Conservation (phyloP, 2,113 vertebrate species). For the Sinocyclocheilus anshuiensis region DNA sequence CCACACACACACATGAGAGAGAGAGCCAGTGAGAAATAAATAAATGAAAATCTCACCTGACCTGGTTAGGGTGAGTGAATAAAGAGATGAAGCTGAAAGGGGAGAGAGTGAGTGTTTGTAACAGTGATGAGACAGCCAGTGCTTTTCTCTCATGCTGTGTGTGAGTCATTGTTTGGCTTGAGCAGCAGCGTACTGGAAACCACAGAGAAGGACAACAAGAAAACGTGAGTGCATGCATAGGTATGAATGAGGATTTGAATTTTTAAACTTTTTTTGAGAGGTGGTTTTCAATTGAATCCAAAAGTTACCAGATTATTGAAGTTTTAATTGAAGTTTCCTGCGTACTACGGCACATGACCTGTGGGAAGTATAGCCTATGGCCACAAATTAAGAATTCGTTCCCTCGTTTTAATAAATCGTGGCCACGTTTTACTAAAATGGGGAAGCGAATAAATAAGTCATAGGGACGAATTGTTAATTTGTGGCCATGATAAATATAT, state of each 20-base stretch:
- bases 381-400: no score
- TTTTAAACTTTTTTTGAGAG: no score
- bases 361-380: no score
- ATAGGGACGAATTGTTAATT: no score
- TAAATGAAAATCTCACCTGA: slow-evolving; percentile 44
- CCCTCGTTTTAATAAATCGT: no score
- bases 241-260: background rate
- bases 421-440: no score
- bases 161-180: slow-evolving; percentile 30
- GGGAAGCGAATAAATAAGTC: no score
- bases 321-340: background rate
- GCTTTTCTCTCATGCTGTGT: background rate
- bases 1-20: slow-evolving; percentile 1
- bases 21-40: slow-evolving; percentile 25
- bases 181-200: background rate
- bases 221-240: slow-evolving; percentile 7
- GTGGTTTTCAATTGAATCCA: background rate
- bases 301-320: background rate
- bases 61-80: slow-evolving; percentile 42
- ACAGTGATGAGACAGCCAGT: slow-evolving; percentile 19
- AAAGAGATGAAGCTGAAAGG: slow-evolving; percentile 34
- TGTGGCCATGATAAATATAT: no score
- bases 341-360: no score
- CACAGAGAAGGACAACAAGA: background rate
- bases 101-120: background rate